phyloP scores from a whole-genome alignment of 2,888 invertebrate species.

The Myathropa florea region DNA sequence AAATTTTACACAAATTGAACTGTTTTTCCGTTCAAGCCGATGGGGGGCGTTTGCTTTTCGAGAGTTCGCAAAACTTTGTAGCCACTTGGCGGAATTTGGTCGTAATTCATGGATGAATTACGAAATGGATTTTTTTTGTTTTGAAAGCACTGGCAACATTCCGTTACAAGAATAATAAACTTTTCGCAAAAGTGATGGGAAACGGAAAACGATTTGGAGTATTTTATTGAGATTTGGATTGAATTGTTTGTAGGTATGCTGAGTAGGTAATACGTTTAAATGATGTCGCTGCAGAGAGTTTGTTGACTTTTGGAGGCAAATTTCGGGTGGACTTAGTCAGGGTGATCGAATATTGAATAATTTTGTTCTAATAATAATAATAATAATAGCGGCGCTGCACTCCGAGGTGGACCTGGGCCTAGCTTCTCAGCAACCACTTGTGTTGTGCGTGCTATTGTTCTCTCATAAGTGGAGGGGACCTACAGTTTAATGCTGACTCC shows the following conservation, averaged over 20 bases:
- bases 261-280: no score
- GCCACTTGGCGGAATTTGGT: not conserved
- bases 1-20: not conserved
- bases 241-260: not conserved
- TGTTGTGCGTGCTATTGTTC: no score
- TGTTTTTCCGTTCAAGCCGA: not conserved
- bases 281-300: no score
- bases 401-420: no score
- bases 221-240: not conserved
- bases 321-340: no score
- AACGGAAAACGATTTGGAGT: not conserved
- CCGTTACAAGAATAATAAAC: not conserved
- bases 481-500: no score
- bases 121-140: not conserved
- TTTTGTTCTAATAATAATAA: no score
- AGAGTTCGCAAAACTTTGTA: not conserved
- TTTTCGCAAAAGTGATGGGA: not conserved
- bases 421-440: no score
- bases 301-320: no score
- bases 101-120: not conserved
- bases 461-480: no score
- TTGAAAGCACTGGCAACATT: not conserved
- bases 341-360: no score
- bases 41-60: not conserved
- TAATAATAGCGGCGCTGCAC: no score